Evolutionary conservation across 92 coral and sea anemone species (phyloP).

Genomic region (Scolanthus callimorphus): DNA sequence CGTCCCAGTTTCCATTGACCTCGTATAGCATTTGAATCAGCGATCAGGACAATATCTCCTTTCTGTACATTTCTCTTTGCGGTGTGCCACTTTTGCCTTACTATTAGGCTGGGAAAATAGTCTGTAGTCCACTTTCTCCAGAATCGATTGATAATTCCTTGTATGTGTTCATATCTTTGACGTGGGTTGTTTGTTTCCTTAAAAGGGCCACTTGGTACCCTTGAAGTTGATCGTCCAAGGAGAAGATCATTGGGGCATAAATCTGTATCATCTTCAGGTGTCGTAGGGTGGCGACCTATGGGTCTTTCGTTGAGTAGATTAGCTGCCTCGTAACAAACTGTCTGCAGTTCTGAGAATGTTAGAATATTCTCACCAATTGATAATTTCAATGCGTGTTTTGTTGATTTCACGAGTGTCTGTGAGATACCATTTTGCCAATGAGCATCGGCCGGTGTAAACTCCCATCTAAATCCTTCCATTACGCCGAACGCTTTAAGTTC

Average conservation of each 20-base stretch:
- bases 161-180: conserved; percentile 19
- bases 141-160: conserved; percentile 11
- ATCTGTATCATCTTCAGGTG: conserved; percentile 31
- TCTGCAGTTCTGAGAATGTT: conserved; percentile 33
- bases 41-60: conserved; percentile 18
- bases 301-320: conserved; percentile 52
- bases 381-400: conserved; percentile 21
- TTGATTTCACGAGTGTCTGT: conserved; percentile 44
- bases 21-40: conserved; percentile 19
- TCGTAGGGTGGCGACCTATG: conserved; percentile 27
- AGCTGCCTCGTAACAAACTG: conserved; percentile 45
- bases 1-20: conserved; percentile 38
- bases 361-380: conserved; percentile 35
- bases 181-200: conserved; percentile 2
- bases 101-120: conserved; percentile 21
- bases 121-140: conserved; percentile 32
- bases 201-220: conserved; percentile 56
- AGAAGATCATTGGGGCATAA: conserved; percentile 29
- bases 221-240: conserved; percentile 27
- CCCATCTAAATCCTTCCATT: no score
- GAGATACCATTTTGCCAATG: no score
- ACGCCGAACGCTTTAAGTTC: no score
- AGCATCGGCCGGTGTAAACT: no score
- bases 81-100: conserved; percentile 32
- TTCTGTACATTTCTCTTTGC: conserved; percentile 5